Evolutionary conservation across 1,140 invertebrate genomes (phyloP).

Genomic region (Notospermus geniculatus): DNA sequence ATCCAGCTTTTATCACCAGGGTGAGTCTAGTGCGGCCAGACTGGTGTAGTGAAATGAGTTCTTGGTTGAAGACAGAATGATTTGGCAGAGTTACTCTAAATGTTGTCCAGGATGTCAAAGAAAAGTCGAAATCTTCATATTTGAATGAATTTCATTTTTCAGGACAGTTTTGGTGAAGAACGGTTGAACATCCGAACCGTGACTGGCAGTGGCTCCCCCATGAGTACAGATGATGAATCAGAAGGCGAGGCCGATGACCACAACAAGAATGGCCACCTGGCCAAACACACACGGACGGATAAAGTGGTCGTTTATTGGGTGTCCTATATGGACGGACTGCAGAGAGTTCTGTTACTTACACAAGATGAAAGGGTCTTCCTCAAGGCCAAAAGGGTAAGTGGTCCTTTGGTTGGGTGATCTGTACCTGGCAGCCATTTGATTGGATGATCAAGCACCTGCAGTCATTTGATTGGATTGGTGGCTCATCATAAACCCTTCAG

Average conservation of each 20-base stretch:
- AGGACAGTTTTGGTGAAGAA: constrained; percentile 69
- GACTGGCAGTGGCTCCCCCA: constrained; percentile 41
- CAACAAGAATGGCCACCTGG: constrained; percentile 36
- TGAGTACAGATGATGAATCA: constrained; percentile 17
- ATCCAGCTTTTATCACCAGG: constrained; percentile 69
- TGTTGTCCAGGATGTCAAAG: too few species aligned
- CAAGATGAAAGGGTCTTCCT: constrained; percentile 74
- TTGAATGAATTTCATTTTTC: constrained; percentile 26
- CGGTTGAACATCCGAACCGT: constrained; percentile 68
- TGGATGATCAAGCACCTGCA: too few species aligned
- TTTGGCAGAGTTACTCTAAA: too few species aligned
- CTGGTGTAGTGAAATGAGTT: too few species aligned
- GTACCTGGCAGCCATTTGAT: too few species aligned
- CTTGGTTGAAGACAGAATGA: too few species aligned
- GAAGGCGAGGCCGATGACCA: constrained; percentile 37
- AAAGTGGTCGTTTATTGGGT: constrained; percentile 76
- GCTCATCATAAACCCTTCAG: too few species aligned
- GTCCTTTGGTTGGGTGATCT: too few species aligned
- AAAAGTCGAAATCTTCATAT: too few species aligned
- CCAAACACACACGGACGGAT: constrained; percentile 58
- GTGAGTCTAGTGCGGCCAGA: constrained; percentile 42
- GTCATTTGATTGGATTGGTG: too few species aligned
- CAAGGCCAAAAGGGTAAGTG: constrained; percentile 59
- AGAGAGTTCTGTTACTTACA: constrained; percentile 76
- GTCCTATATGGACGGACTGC: constrained; percentile 72